Percentiles rank a stretch among this genome's conserved stretches.
Conservation (phyloP, 2,888 invertebrate genomes). For the Torymus texanus region DNA sequence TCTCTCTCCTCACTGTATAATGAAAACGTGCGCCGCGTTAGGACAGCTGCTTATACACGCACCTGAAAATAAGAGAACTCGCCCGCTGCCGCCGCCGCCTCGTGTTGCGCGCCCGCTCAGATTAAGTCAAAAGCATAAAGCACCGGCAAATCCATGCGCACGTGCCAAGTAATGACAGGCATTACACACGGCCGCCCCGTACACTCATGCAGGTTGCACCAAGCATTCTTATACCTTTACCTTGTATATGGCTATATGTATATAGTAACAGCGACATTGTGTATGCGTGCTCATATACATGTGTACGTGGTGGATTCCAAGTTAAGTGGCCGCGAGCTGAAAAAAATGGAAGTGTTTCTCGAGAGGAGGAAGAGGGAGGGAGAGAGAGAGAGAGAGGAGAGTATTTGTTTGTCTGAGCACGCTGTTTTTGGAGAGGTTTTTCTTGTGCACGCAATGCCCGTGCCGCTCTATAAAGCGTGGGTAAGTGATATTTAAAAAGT, state of each 20-base stretch:
- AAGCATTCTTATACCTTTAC: constrained; percentile 26
- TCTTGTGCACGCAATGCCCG: too few relatives aligned
- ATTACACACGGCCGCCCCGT: constrained; percentile 34
- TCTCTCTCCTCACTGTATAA: not conserved
- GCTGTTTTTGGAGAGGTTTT: too few relatives aligned
- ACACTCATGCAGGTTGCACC: not conserved
- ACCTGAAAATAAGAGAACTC: constrained; percentile 49
- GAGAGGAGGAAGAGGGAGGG: too few relatives aligned
- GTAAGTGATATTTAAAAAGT: too few relatives aligned
- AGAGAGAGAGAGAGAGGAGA: too few relatives aligned
- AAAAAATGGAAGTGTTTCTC: constrained; percentile 23
- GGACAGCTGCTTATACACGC: constrained; percentile 14
- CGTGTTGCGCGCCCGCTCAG: not conserved
- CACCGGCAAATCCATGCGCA: constrained; percentile 49
- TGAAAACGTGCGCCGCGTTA: constrained; percentile 39
- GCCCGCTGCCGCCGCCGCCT: not conserved
- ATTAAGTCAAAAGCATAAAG: constrained; percentile 51
- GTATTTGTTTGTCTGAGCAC: too few relatives aligned
- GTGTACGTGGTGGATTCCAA: constrained; percentile 24
- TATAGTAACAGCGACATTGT: not conserved
- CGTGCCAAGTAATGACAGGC: constrained; percentile 54
- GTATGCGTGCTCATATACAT: not conserved
- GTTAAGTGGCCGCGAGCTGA: constrained; percentile 3
- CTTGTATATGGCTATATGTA: not conserved
- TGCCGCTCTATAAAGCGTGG: too few relatives aligned